Evolutionary conservation across 2,888 invertebrate species (phyloP).

Genomic region (Lasioglossum marginatum): DNA sequence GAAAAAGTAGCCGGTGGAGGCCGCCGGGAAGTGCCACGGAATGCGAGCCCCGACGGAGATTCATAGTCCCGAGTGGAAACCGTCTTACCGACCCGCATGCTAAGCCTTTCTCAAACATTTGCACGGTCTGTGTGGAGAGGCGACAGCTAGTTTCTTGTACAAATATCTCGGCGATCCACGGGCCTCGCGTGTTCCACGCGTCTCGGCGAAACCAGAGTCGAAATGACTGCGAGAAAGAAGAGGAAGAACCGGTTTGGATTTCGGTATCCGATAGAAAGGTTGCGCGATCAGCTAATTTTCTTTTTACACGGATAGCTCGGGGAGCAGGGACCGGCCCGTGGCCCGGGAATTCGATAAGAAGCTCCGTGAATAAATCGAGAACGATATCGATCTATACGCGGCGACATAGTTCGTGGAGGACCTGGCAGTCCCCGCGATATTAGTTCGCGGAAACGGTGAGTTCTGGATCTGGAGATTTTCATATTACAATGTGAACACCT

Average conservation of each 20-base stretch:
- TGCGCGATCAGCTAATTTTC: constrained; percentile 43
- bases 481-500: too few species aligned
- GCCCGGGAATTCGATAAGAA: constrained; percentile 12
- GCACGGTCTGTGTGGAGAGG: constrained; percentile 52
- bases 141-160: constrained; percentile 59
- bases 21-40: background rate
- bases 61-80: constrained; percentile 34
- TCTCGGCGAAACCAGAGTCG: constrained; percentile 9
- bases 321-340: background rate
- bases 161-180: constrained; percentile 44
- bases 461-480: too few species aligned
- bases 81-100: constrained; percentile 44
- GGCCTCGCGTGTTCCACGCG: background rate
- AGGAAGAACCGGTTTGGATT: background rate
- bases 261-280: background rate
- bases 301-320: background rate
- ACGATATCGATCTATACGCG: background rate
- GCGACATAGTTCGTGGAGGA: background rate
- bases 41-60: constrained; percentile 40
- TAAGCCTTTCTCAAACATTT: constrained; percentile 64
- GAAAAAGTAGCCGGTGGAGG: constrained; percentile 1
- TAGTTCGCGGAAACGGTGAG: too few species aligned
- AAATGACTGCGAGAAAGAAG: constrained; percentile 16
- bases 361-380: background rate
- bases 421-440: background rate